Evolutionary conservation across 2,113 vertebrate genomes (phyloP).

Genomic region (Amphiprion ocellaris): DNA sequence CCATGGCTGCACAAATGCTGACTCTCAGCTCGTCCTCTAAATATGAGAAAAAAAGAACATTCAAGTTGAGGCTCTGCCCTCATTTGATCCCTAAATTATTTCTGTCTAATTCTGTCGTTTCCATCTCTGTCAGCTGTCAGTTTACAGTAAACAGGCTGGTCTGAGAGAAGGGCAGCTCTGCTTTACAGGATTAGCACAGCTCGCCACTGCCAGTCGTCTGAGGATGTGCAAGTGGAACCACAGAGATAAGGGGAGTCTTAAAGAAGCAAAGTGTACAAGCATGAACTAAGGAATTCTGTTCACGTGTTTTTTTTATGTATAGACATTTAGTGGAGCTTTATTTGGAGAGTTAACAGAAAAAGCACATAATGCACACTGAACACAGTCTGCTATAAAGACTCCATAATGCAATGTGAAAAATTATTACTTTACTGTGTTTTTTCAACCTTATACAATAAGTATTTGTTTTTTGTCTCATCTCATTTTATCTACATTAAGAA

Average conservation of each 20-base stretch:
- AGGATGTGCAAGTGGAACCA: background rate
- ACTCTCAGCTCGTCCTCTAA: background rate
- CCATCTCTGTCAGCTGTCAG: background rate
- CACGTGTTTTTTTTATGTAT: no score
- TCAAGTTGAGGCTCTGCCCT: conserved; percentile 5
- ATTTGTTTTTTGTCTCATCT: no score
- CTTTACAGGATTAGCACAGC: conserved; percentile 25
- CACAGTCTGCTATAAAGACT: background rate
- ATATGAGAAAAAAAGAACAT: background rate
- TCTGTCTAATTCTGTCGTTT: conserved; percentile 9
- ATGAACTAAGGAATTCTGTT: no score
- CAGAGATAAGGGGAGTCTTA: background rate
- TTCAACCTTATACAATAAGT: background rate
- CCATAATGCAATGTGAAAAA: background rate
- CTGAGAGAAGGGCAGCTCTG: conserved; percentile 17
- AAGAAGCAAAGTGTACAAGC: background rate
- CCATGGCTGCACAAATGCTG: background rate
- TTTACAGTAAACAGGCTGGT: conserved; percentile 61
- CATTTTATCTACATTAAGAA: background rate
- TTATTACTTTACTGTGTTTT: no score
- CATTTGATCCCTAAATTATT: background rate
- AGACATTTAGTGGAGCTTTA: no score
- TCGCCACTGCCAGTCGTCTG: background rate
- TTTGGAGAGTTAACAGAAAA: no score
- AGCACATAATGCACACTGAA: background rate